Conservation (phyloP, 2,888 invertebrate species). For the Diploptera punctata region DNA sequence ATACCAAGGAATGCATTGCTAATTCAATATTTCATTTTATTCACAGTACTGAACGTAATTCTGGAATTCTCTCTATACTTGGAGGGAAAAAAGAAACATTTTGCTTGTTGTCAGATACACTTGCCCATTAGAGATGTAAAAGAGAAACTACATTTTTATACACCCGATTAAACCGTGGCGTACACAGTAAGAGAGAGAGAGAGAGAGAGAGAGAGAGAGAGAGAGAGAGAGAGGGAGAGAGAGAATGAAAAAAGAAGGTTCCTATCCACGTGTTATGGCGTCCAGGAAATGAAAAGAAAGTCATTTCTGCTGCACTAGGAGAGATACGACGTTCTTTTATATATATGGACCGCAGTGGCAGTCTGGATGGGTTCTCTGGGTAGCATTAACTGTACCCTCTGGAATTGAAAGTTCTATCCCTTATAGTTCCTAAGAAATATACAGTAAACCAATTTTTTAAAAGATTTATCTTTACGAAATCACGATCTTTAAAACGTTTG, state of each 20-base stretch:
- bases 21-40: no score
- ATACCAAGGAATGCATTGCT: no score
- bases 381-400: constrained; percentile 5
- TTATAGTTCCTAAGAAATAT: not conserved
- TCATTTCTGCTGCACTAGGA: constrained; percentile 18
- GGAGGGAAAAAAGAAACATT: no score
- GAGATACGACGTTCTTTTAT: constrained; percentile 22
- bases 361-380: not conserved
- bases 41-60: no score
- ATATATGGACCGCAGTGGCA: constrained; percentile 15
- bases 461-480: no score
- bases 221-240: no score
- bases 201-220: no score
- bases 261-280: constrained; percentile 7
- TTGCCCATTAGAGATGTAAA: no score
- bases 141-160: not conserved
- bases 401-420: not conserved
- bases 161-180: not conserved
- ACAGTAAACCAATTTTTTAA: not conserved
- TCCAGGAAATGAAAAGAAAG: constrained; percentile 17
- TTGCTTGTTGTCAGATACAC: no score
- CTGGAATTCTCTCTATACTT: no score
- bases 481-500: no score
- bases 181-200: no score
- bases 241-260: not conserved